Conservation (phyloP, 2,113 vertebrate genomes). For the Hypocryptadius cinnamomeus region DNA sequence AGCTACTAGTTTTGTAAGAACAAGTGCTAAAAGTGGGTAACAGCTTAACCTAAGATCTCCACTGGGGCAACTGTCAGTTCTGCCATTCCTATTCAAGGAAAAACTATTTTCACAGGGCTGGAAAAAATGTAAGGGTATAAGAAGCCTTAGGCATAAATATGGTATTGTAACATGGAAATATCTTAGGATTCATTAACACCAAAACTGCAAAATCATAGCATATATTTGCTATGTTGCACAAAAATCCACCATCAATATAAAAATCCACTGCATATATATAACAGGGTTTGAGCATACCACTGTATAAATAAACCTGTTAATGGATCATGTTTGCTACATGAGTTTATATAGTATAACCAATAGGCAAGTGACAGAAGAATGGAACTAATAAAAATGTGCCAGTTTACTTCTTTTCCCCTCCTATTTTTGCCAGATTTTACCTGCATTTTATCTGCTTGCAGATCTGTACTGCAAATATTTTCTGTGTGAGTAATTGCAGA, state of each 20-base stretch:
- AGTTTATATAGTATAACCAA: neutral
- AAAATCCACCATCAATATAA: neutral
- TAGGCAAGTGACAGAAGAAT: neutral
- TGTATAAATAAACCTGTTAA: neutral
- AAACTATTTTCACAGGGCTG: neutral
- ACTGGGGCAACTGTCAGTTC: neutral
- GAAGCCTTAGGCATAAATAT: neutral
- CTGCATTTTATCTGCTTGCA: neutral
- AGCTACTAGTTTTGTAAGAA: neutral
- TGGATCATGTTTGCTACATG: neutral
- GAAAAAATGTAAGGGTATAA: neutral
- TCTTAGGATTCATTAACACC: neutral
- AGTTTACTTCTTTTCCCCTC: neutral
- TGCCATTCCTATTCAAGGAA: neutral
- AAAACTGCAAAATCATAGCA: neutral
- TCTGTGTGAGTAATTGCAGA: neutral
- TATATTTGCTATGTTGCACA: slow-evolving; percentile 32
- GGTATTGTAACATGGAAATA: slow-evolving; percentile 11
- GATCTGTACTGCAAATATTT: neutral
- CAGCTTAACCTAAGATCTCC: neutral
- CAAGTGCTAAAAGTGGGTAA: neutral
- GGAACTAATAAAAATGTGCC: neutral
- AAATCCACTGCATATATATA: neutral
- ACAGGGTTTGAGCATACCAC: neutral
- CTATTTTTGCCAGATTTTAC: neutral